Evolutionary conservation across 1,140 invertebrate species (phyloP).

Genomic region (Zaprionus kolodkinae): DNA sequence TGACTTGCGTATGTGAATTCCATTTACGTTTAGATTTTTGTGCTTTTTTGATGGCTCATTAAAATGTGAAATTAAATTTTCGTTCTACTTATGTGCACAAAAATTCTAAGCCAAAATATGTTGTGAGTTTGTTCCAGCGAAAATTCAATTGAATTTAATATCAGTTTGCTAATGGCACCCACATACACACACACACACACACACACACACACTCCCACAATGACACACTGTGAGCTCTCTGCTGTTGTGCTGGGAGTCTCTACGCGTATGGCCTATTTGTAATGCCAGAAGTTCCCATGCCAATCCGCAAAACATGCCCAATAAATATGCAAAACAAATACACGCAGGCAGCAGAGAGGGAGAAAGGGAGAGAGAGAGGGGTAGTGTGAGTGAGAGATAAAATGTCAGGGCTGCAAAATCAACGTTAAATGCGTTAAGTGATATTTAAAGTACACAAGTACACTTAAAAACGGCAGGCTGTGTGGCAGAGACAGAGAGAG

Average conservation of each 20-base stretch:
- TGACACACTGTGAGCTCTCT: background rate
- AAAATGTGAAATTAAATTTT: slow-evolving; percentile 77
- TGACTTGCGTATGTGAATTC: slow-evolving; percentile 26
- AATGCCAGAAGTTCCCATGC: slow-evolving; percentile 9
- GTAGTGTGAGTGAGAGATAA: slow-evolving; percentile 48
- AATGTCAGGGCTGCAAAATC: slow-evolving; percentile 64
- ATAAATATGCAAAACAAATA: slow-evolving; percentile 76
- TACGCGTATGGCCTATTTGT: slow-evolving; percentile 21
- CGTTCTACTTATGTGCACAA: slow-evolving; percentile 34
- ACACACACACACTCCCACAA: background rate
- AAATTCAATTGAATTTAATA: slow-evolving; percentile 81
- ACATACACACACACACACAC: slow-evolving; percentile 4
- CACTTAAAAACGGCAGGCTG: slow-evolving; percentile 51
- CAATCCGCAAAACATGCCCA: slow-evolving; percentile 13
- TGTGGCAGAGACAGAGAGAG: background rate
- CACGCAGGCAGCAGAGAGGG: slow-evolving; percentile 29
- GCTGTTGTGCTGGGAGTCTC: background rate
- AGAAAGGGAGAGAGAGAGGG: no score
- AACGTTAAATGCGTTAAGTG: slow-evolving; percentile 78
- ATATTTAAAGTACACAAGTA: slow-evolving; percentile 75
- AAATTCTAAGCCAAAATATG: slow-evolving; percentile 33
- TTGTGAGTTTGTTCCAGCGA: slow-evolving; percentile 11
- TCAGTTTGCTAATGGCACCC: slow-evolving; percentile 71
- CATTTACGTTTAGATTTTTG: slow-evolving; percentile 64
- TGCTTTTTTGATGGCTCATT: slow-evolving; percentile 72